Evolutionary conservation across 2,888 invertebrate species (phyloP), one percentile per base, ranked within the genome.

Genomic region (Polydrusus tereticollis): DNA sequence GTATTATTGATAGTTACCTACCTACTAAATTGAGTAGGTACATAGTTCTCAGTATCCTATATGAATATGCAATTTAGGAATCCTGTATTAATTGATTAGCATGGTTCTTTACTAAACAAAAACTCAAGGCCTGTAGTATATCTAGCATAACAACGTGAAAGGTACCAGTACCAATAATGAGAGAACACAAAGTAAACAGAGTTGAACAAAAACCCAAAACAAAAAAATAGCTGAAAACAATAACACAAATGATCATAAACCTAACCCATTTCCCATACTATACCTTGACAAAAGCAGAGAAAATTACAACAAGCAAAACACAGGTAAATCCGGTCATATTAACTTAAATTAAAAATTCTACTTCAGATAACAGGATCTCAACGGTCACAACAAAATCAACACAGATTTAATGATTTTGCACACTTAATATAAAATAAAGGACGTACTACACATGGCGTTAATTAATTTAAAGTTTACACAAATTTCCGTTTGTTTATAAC

Each of bases 231-330:
- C 4, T 20, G 12, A 23, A 14, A 26, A 66, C 21, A 66, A 57
- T 57, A 10, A 36, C 29, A 50, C 6, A 16, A 29, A 63, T 50
- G 8, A 33, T 16, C 7, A 16, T 21, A 38, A 20, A 45, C 12
- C 5, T 43, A 60, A 45, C 45, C 62, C 21, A 41, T 16, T 29
- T 62, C 23, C 62, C 16, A 43, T n/a, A 26, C 26, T 75, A 65
- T 76, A 76, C 76, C 76, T 76, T 67, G 57, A 75, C 66, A 69
- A 72, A 76, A 74, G 71, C 70, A 72, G 72, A 71, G 63, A 69
- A 71, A 65, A 73, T 65, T 67, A 71, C 69, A 45, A 73, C 60
- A 73, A 72, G 66, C 72, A 72, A 75, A 75, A 73, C 58, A 69
- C 62, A 73, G 64, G 67, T 70, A 69, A 69, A 70, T 68, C 67